Evolutionary conservation across 2,113 vertebrate species (phyloP).

Genomic region (Campylorhamphus procurvoides): DNA sequence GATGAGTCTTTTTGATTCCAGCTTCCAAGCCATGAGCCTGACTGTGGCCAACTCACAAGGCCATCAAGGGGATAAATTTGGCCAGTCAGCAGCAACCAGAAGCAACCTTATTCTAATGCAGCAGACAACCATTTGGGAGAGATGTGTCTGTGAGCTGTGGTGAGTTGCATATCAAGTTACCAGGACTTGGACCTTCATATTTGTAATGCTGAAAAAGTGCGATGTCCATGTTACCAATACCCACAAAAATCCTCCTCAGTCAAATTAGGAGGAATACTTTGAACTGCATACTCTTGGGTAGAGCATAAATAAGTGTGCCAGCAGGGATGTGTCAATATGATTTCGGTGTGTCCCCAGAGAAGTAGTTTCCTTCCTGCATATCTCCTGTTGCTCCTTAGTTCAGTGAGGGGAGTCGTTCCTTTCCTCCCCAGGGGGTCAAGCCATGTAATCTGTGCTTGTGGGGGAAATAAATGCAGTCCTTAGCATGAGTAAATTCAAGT

Average conservation of each 20-base stretch:
- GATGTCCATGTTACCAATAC: accelerated
- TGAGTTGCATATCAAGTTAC: not conserved
- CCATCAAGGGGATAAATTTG: not conserved
- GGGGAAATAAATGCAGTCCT: not conserved
- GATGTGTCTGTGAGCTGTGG: accelerated
- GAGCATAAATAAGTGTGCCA: not conserved
- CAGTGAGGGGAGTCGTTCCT: accelerated
- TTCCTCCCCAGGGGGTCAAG: not conserved
- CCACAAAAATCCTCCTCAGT: not conserved
- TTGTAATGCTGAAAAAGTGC: not conserved
- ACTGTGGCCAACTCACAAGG: accelerated
- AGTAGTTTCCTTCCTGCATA: not conserved
- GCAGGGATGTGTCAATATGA: not conserved
- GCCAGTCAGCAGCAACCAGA: not conserved
- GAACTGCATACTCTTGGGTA: not conserved
- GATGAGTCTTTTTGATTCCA: not conserved
- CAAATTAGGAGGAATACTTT: not conserved
- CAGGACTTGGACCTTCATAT: not conserved
- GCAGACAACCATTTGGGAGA: not conserved
- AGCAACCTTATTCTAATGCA: not conserved
- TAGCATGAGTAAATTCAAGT: not conserved
- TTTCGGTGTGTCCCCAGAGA: accelerated
- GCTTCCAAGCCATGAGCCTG: not conserved
- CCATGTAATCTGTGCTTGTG: accelerated
- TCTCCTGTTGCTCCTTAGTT: not conserved